phyloP scores from a whole-genome alignment of 2,113 vertebrate species.

The Butorides virescens region DNA sequence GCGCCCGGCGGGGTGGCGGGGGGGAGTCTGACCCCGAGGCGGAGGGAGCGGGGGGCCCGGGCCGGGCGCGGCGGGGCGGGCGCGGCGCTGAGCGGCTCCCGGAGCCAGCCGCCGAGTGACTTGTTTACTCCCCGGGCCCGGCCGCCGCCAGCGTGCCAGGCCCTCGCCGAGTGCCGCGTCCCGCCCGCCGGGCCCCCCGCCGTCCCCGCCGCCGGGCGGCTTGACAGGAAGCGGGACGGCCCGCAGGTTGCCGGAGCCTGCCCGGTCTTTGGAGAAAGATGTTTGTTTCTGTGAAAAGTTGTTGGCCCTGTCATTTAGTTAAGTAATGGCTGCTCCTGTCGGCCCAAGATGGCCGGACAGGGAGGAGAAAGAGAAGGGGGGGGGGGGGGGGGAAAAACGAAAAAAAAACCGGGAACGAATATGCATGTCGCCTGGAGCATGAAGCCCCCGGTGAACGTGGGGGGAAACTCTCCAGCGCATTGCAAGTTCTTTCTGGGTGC shows the following conservation, averaged over 20 bases:
- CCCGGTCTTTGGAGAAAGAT: background rate
- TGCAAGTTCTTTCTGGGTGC: slow-evolving; percentile 16
- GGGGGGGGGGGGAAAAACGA: slow-evolving; percentile 72
- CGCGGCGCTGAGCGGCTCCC: background rate
- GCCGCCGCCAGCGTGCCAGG: background rate
- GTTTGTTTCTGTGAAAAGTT: slow-evolving; percentile 74
- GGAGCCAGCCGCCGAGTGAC: slow-evolving; percentile 27
- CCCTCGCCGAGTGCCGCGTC: background rate
- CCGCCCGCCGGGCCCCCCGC: background rate
- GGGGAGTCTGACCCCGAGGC: background rate
- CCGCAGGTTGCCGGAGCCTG: background rate
- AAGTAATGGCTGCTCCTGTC: slow-evolving; percentile 86
- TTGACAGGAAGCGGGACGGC: background rate
- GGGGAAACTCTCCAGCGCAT: background rate
- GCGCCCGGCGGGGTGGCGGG: background rate
- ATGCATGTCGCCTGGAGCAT: background rate
- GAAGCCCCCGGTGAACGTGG: background rate
- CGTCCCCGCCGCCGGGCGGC: background rate
- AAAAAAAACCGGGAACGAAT: slow-evolving; percentile 66
- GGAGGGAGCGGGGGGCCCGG: background rate
- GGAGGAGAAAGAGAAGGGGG: slow-evolving; percentile 65
- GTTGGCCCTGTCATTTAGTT: slow-evolving; percentile 80
- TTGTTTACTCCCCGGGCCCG: slow-evolving; percentile 67
- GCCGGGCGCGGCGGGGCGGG: background rate
- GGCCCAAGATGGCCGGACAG: slow-evolving; percentile 89